Evolutionary conservation across 2,888 invertebrate species (phyloP), one percentile per base, ranked within the genome.

Genomic region (Tricholauxania praeusta): DNA sequence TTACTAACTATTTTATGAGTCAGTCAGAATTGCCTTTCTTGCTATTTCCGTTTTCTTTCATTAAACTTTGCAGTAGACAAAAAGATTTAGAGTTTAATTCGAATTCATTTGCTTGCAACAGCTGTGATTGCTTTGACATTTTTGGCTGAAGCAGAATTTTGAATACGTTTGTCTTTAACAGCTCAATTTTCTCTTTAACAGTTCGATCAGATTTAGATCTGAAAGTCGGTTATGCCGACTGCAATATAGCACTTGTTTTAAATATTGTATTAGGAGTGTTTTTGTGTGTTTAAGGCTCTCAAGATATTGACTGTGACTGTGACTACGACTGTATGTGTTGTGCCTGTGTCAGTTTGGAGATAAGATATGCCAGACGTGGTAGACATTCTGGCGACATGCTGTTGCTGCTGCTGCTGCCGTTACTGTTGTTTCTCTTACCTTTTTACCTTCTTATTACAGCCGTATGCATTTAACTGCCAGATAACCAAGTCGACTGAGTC

Each of bases 301-400:
- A 39, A 39, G 39, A 39, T 39, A 39, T 39, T 10, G 63, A 22
- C 49, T 49, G 39, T 19, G 64, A 17, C 12, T 48, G 57, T 28
- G 57, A 0, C 39, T 39, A 39, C 8, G 39, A 10, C 39, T 47
- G 65, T 60, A 74, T 77, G 79, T 77, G 75, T 78, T 75, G 76
- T 51, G 73, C 57, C 63, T 60, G 72, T 74, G 59, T 75, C 69
- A 66, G 73, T 70, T 75, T 65, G 57, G 67, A 84, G 84, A 84
- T 85, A 84, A 83, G 85, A 84, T 84, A 84, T 82, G 83, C 79
- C 81, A 79, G 84, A 84, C 85, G 81, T 78, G 80, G 83, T 80
- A 85, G 84, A 84, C 84, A 85, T 80, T 80, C 83, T 84, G 84
- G 84, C 84, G 84, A 85, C 84, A 85, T 76, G 79, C 74, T 73